A percentile compares a stretch with the other conserved stretches of the same genome.
Evolutionary conservation across 2,113 vertebrate genomes (phyloP).

Genomic region (Astur gentilis): DNA sequence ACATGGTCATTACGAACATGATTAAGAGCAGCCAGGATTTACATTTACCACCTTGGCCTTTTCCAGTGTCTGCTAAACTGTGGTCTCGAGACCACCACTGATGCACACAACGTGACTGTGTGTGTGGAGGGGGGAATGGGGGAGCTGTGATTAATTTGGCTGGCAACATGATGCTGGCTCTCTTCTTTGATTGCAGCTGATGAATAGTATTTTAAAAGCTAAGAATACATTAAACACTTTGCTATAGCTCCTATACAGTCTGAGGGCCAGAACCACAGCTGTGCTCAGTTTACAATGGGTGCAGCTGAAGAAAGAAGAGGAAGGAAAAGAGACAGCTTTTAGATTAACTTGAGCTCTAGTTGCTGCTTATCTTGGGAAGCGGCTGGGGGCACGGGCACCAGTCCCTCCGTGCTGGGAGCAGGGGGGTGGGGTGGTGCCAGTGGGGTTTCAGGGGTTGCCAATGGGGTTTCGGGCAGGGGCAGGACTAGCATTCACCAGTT

Average conservation of each 20-base stretch:
- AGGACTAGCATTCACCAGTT: not conserved
- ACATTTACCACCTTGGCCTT: conserved; percentile 52
- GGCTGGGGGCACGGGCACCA: not conserved
- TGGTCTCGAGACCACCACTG: conserved; percentile 2
- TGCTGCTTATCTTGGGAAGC: not conserved
- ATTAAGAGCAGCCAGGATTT: conserved; percentile 62
- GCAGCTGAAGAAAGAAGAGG: conserved; percentile 19
- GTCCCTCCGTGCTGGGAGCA: not conserved
- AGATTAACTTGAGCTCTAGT: not conserved
- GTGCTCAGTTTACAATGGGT: not conserved
- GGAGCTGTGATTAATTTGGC: conserved; percentile 34
- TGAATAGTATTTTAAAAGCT: conserved; percentile 57
- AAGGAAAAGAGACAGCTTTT: not conserved
- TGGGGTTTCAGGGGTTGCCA: not conserved
- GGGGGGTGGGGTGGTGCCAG: not conserved
- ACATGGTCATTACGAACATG: not conserved
- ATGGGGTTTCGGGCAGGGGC: not conserved
- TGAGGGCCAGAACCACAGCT: conserved; percentile 27
- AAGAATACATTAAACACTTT: conserved; percentile 46
- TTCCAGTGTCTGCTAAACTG: conserved; percentile 3
- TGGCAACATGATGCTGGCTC: conserved; percentile 36
- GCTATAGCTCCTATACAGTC: not conserved
- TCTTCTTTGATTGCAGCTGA: conserved; percentile 47
- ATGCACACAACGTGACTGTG: not conserved
- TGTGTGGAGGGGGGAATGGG: not conserved